Conservation (phyloP, 2,888 invertebrate species). For the Drosophila greeni region DNA sequence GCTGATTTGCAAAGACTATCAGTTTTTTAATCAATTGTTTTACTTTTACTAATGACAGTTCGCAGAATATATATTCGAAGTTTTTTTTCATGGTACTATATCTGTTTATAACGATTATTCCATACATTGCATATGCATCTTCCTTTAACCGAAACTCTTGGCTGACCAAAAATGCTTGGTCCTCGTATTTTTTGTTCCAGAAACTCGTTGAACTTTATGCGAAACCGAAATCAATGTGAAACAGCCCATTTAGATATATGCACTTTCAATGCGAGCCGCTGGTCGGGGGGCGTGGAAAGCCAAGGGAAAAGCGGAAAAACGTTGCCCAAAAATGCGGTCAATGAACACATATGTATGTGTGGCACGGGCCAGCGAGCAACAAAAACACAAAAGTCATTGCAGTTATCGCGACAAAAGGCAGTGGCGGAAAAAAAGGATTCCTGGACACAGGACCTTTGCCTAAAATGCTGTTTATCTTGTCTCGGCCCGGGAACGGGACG, state of each 20-base stretch:
- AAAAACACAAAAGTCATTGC: slow-evolving; percentile 36
- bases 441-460: slow-evolving; percentile 61
- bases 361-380: slow-evolving; percentile 27
- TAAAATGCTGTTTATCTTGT: slow-evolving; percentile 71
- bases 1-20: too few species aligned
- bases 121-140: slow-evolving; percentile 4
- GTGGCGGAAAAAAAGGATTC: slow-evolving; percentile 16
- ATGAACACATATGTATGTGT: slow-evolving; percentile 57
- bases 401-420: slow-evolving; percentile 50
- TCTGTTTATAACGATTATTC: slow-evolving; percentile 1
- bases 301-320: slow-evolving; percentile 25
- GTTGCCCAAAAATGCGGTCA: slow-evolving; percentile 58
- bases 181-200: slow-evolving; percentile 27
- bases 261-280: slow-evolving; percentile 50
- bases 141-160: slow-evolving; percentile 35
- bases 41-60: too few species aligned
- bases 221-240: slow-evolving; percentile 60
- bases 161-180: slow-evolving; percentile 40
- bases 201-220: slow-evolving; percentile 65
- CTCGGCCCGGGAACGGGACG: slow-evolving; percentile 38
- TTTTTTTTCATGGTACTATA: background rate
- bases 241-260: slow-evolving; percentile 42
- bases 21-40: too few species aligned
- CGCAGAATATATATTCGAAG: background rate
- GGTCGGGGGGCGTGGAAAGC: slow-evolving; percentile 42